Evolutionary conservation across 2,888 invertebrate genomes (phyloP).

Genomic region (Orthosia gracilis): DNA sequence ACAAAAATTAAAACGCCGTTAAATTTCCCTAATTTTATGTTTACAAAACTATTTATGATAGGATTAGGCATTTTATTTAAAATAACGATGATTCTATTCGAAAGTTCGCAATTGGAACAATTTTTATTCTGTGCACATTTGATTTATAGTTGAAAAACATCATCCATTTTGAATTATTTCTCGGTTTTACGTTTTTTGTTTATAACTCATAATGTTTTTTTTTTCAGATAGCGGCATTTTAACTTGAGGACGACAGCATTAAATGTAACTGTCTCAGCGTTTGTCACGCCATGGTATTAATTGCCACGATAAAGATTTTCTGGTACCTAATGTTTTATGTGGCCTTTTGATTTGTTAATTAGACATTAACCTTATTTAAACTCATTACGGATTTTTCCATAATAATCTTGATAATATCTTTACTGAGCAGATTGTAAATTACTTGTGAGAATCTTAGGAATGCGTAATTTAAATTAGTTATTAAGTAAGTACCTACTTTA

Average conservation of each 20-base stretch:
- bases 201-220: too few relatives aligned
- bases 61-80: too few relatives aligned
- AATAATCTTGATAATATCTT: constrained; percentile 20
- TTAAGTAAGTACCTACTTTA: background rate
- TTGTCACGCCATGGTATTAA: constrained; percentile 57
- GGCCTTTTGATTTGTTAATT: constrained; percentile 63
- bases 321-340: constrained; percentile 18
- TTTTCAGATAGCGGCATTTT: too few relatives aligned
- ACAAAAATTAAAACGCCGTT: too few relatives aligned
- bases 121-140: too few relatives aligned
- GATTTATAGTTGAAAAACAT: too few relatives aligned
- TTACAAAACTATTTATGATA: too few relatives aligned
- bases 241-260: background rate
- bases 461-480: background rate
- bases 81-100: too few relatives aligned
- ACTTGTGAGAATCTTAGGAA: constrained; percentile 1
- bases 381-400: constrained; percentile 35
- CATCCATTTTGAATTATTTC: too few relatives aligned
- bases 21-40: too few relatives aligned
- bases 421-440: constrained; percentile 32
- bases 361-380: constrained; percentile 59
- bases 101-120: too few relatives aligned
- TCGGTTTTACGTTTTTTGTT: too few relatives aligned
- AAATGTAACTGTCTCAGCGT: constrained; percentile 17
- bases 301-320: constrained; percentile 36